Conservation (phyloP, 2,797 vertebrate species). For the Chloroceryle inda region DNA sequence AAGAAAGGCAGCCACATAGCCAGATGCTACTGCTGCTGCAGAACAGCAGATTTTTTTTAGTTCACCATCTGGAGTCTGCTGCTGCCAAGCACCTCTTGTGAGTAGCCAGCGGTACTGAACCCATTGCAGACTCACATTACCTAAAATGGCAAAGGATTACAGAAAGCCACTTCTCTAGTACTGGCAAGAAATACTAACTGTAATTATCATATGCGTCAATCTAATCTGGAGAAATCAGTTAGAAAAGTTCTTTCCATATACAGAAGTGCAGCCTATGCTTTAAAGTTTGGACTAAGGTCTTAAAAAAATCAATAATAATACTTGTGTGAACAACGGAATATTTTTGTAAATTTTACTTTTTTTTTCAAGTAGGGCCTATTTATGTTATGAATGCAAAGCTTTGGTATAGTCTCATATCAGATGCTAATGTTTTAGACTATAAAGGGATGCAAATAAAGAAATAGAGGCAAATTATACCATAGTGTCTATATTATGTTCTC, state of each 20-base stretch:
- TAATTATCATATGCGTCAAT: not conserved
- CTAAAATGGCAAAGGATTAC: not conserved
- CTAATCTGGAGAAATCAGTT: not conserved
- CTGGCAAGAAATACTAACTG: not conserved
- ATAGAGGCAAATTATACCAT: not conserved
- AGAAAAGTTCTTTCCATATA: not conserved
- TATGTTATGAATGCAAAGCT: not conserved
- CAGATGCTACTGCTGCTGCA: conserved; percentile 49
- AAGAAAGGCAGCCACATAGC: conserved; percentile 30
- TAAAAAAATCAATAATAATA: not conserved
- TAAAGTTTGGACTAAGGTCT: not conserved
- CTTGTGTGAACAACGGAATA: not conserved
- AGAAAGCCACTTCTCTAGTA: not conserved
- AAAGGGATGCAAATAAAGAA: not conserved
- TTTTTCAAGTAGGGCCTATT: not conserved
- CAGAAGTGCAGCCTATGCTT: not conserved
- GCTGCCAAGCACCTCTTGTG: conserved; percentile 47
- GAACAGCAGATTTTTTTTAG: conserved; percentile 16
- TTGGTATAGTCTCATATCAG: not conserved
- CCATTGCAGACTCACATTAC: not conserved
- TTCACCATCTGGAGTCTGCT: conserved; percentile 53
- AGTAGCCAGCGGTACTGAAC: not conserved
- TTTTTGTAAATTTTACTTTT: not conserved
- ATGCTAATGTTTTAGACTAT: not conserved
- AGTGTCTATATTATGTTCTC: not conserved